Percentiles rank a stretch among this genome's conserved stretches.
Conservation (phyloP, 2,888 invertebrate species). For the Euproctis similis region DNA sequence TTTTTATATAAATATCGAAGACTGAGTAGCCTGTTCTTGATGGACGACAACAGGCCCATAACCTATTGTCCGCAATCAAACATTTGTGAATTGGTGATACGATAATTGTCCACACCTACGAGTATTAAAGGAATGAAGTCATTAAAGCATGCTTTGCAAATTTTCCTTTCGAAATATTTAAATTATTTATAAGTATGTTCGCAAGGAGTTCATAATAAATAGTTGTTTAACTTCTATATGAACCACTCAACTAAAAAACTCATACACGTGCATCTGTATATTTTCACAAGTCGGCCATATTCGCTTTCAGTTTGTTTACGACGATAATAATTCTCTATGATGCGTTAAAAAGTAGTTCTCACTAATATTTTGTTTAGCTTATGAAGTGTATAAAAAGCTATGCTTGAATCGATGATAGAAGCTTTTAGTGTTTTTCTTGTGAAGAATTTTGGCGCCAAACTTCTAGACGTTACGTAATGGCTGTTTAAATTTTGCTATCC, state of each 20-base stretch:
- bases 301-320: constrained; percentile 53
- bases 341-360: constrained; percentile 69
- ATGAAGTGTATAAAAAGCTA: constrained; percentile 52
- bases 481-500: too few species aligned
- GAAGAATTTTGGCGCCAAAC: constrained; percentile 29
- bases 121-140: too few species aligned
- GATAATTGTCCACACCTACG: too few species aligned
- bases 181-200: too few species aligned
- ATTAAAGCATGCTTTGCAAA: too few species aligned
- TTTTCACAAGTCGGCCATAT: constrained; percentile 69
- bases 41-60: too few species aligned
- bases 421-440: constrained; percentile 51
- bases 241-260: constrained; percentile 33
- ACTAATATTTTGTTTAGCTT: constrained; percentile 69
- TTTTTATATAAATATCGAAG: too few species aligned
- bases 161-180: too few species aligned
- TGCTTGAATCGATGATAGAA: constrained; percentile 48
- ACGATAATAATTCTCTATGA: constrained; percentile 42
- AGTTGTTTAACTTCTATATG: constrained; percentile 31
- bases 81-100: too few species aligned
- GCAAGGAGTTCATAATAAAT: too few species aligned
- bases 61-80: too few species aligned
- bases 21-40: too few species aligned
- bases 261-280: constrained; percentile 55
- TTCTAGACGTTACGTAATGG: constrained; percentile 13